Base-by-base conservation (phyloP, 2,888 invertebrate species). In the Nemapogon koenigi region DNA sequence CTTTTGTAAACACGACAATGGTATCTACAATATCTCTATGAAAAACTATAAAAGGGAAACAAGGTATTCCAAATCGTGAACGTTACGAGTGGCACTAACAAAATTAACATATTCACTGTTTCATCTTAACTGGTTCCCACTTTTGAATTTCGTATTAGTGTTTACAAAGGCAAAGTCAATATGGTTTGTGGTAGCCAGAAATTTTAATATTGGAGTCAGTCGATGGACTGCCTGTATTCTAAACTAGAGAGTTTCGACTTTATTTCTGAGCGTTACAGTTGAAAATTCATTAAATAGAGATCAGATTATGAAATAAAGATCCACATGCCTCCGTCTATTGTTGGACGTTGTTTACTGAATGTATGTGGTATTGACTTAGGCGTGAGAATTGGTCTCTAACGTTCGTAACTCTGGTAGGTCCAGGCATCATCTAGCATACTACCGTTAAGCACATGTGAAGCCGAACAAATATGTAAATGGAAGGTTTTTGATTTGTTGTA, bases 141-240 rank as follows among this genome's bases (percentile, higher is more conserved):
- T 75, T 76, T 73, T 69, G 67, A 72, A 73, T 72, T 72, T 66
- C 64, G 67, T 76, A 73, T 75, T 72, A 73, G 60, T 75, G 61
- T 73, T 73, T 73, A 76, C 72, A 66, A 70, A 75, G 70, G 72
- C 59, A 66, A 61, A 63, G 71, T 72, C 68, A 73, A 75, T 64
- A 71, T 54, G 53, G 33, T 36, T 53, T 58, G 60, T 51, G 57
- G 68, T 63, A 62, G 68, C 62, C 55, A 58, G 62, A 60, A 55
- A 57, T 58, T 56, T 58, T 54, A 58, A 58, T 52, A 55, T 43
- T 40, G 38, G 16, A 48, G 30, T 38, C 25, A 38, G 26, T 4
- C 15, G 4, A n/a, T 7, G 19, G 11, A 35, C 14, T 22, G 14
- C 22, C n/a, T 27, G 16, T 16, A 2, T 33, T 19, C 2, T 3